Evolutionary conservation across 2,888 invertebrate species (phyloP).

Genomic region (Proisotoma minuta): DNA sequence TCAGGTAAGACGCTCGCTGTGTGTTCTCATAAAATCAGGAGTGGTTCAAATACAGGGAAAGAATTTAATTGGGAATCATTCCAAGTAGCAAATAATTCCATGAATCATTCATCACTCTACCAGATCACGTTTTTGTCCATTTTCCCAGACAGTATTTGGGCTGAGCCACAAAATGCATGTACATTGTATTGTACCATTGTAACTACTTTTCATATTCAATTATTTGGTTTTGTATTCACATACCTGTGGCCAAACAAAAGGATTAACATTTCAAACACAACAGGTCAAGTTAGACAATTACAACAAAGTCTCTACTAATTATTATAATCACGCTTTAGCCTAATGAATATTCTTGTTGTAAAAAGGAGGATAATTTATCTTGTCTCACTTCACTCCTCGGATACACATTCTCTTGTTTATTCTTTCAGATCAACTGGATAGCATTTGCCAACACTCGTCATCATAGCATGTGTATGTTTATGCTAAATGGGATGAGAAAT

Average conservation of each 20-base stretch:
- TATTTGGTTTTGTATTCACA: too few species aligned
- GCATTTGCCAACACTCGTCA: too few species aligned
- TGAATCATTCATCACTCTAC: too few species aligned
- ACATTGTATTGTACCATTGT: too few species aligned
- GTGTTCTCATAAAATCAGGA: not conserved
- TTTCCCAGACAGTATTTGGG: too few species aligned
- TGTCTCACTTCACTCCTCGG: not conserved
- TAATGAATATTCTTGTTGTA: slow-evolving; percentile 11
- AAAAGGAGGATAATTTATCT: slow-evolving; percentile 11
- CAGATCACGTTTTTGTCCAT: too few species aligned
- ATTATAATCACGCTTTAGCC: slow-evolving; percentile 31
- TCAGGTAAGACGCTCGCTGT: not conserved
- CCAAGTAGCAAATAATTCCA: too few species aligned
- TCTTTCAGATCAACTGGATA: not conserved
- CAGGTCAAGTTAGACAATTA: slow-evolving; percentile 1
- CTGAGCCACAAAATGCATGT: too few species aligned
- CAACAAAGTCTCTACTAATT: slow-evolving; percentile 20
- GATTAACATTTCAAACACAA: too few species aligned
- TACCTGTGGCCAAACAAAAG: too few species aligned
- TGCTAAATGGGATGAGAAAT: not conserved
- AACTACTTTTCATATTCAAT: too few species aligned
- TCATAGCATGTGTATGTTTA: not conserved
- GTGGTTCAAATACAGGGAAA: not conserved
- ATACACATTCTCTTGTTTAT: not conserved
- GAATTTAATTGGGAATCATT: not conserved